A percentile compares a stretch with the other conserved stretches of the same genome.
Evolutionary conservation across 2,797 vertebrate genomes (phyloP).

Genomic region (Cygnus olor): DNA sequence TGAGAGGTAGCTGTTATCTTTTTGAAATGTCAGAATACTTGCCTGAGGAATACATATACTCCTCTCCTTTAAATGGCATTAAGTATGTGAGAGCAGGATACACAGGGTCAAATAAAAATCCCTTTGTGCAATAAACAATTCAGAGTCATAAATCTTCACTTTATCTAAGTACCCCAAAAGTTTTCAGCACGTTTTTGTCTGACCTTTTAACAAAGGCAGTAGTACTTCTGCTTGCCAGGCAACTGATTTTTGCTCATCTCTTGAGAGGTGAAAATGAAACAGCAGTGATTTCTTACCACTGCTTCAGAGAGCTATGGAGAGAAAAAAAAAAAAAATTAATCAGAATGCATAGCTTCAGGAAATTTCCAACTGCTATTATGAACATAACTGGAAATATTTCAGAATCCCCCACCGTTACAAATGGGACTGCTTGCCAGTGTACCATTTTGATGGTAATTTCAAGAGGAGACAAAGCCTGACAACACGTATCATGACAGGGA

Average conservation of each 20-base stretch:
- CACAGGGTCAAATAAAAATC: not conserved
- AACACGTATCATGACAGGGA: not conserved
- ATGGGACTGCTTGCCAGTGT: not conserved
- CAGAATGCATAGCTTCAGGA: not conserved
- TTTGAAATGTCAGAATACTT: conserved; percentile 40
- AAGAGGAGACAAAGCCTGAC: conserved; percentile 14
- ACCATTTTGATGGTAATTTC: conserved; percentile 29
- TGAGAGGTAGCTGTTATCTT: conserved; percentile 42
- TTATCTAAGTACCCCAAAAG: not conserved
- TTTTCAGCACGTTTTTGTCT: conserved; percentile 41
- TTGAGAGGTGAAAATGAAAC: conserved; percentile 24
- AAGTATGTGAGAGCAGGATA: not conserved
- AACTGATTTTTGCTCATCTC: conserved; percentile 35
- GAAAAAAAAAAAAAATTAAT: not conserved
- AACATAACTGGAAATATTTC: conserved; percentile 39
- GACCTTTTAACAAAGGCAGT: conserved; percentile 13
- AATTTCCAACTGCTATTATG: not conserved
- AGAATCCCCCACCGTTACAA: not conserved
- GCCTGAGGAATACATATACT: conserved; percentile 20
- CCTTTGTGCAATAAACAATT: not conserved
- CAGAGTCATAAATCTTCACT: not conserved
- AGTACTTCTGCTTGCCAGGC: conserved; percentile 16
- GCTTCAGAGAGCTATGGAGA: not conserved
- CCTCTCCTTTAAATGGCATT: conserved; percentile 5
- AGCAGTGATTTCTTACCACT: conserved; percentile 5